Evolutionary conservation across 2,888 invertebrate species (phyloP).

Genomic region (Acholoe squamosa): DNA sequence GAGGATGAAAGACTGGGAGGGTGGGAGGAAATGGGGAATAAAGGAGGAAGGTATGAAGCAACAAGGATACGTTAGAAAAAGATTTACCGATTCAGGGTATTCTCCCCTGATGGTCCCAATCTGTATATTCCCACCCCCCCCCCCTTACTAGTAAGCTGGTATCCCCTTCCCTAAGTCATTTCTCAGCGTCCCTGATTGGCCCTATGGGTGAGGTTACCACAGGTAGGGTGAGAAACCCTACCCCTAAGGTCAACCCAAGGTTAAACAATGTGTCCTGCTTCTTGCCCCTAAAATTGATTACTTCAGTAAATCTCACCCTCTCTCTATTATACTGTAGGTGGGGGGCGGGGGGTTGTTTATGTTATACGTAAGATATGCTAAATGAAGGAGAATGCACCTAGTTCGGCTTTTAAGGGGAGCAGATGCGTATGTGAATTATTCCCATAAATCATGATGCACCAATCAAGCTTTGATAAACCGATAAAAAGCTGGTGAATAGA

Average conservation of each 20-base stretch:
- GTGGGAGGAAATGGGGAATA: not conserved
- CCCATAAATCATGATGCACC: not conserved
- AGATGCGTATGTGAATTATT: too few species aligned
- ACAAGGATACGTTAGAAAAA: not conserved
- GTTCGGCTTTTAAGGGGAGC: too few species aligned
- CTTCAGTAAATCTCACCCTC: not conserved
- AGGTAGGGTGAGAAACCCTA: not conserved
- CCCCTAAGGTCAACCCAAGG: not conserved
- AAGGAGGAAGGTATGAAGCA: not conserved
- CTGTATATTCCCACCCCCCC: not conserved
- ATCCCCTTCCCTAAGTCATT: too few species aligned
- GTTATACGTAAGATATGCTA: too few species aligned
- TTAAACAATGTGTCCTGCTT: not conserved
- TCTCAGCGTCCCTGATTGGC: not conserved
- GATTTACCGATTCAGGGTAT: too few species aligned
- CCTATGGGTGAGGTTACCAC: not conserved
- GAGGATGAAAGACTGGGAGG: not conserved
- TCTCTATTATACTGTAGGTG: too few species aligned
- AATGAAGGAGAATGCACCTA: too few species aligned
- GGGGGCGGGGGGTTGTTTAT: too few species aligned
- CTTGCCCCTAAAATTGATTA: conserved; percentile 1
- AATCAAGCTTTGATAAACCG: not conserved
- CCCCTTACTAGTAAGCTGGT: too few species aligned
- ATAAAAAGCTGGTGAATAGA: too few species aligned
- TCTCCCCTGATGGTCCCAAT: too few species aligned